These are phyloP conservation scores for Ahaetulla prasina DNA, from an alignment of 2,113 vertebrate species.

Conservation along the genomic window DNA sequence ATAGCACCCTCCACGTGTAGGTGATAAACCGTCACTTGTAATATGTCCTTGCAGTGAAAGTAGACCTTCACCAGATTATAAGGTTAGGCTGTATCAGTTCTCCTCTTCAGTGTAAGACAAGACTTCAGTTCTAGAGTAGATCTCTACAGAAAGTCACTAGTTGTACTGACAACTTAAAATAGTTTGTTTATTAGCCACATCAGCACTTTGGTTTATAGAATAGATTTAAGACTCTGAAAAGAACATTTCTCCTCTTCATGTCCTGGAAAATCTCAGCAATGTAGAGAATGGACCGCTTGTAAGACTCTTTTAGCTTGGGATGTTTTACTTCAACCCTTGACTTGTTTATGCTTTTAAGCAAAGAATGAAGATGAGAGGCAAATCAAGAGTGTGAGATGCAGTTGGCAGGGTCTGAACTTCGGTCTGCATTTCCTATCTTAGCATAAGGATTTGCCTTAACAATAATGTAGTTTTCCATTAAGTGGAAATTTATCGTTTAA, in stretches of 20 bases:
- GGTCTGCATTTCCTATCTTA: neutral
- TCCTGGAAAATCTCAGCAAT: slow-evolving; percentile 44
- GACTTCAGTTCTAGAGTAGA: slow-evolving; percentile 44
- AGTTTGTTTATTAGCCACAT: slow-evolving; percentile 53
- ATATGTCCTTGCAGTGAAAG: neutral
- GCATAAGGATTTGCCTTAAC: neutral
- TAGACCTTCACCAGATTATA: neutral
- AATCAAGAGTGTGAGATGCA: neutral
- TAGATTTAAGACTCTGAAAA: slow-evolving; percentile 50
- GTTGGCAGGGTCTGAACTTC: neutral
- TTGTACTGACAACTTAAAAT: slow-evolving; percentile 47
- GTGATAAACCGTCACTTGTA: neutral
- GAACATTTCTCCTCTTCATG: slow-evolving; percentile 40
- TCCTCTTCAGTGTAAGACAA: slow-evolving; percentile 26
- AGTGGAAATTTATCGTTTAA: neutral
- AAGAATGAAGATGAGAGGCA: neutral
- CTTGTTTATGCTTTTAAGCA: slow-evolving; percentile 1
- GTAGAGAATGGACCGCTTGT: slow-evolving; percentile 18
- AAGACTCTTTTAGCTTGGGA: neutral
- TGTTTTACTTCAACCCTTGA: neutral
- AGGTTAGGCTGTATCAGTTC: too few species aligned
- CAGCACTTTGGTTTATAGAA: slow-evolving; percentile 58
- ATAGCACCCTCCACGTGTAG: neutral
- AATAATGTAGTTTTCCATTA: neutral
- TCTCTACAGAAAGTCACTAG: slow-evolving; percentile 43